Base-by-base conservation (phyloP, 2,113 vertebrate species). In the Origma solitaria region DNA sequence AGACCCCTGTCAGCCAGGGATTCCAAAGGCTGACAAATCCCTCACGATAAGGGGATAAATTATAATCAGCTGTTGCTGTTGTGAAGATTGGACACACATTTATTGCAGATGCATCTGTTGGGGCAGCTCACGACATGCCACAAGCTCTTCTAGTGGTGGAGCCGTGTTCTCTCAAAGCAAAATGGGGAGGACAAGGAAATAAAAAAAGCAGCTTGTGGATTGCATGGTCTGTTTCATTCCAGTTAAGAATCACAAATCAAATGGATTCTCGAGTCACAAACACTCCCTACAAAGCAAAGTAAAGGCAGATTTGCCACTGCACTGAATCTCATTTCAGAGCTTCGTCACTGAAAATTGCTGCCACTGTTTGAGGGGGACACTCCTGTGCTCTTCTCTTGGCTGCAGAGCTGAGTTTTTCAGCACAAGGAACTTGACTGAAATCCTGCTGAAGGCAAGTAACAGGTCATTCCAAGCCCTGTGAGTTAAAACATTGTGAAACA, bases 211-310 rank as follows among this genome's bases (percentile, higher is more conserved):
- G 56, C 45, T 71, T 40, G 68, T 33, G 51, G 38, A 47, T 86
- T 86, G 68, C 68, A 71, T 10, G 60, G 58, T 75, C 71, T 93
- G 93, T 44, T 96, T 92, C 90, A 62, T 81, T 88, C 82, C 68
- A 53, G 79, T 53, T 60, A 80, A 82, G 69, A 86, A 76, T 92
- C 88, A 92, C 51, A 65, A 84, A 86, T 95, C 88, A 92, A 84
- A 95, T 2, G 4, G 80, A 82, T 90, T 84, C 69, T 71, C 3
- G 38, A 88, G 51, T 45, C 44, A 86, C 69, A 82, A 78, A 82
- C n/a, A 27, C 35, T 90, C 81, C 76, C 80, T 64, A 64, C 71
- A 58, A 76, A 82, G 87, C 58, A 86, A 93, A 82, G 68, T 65
- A 42, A 87, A 94, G 57, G 50, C 27, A 66, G 71, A 35, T 86